Conservation (phyloP, 1,140 invertebrate genomes). For the Brachionus koreanus region DNA sequence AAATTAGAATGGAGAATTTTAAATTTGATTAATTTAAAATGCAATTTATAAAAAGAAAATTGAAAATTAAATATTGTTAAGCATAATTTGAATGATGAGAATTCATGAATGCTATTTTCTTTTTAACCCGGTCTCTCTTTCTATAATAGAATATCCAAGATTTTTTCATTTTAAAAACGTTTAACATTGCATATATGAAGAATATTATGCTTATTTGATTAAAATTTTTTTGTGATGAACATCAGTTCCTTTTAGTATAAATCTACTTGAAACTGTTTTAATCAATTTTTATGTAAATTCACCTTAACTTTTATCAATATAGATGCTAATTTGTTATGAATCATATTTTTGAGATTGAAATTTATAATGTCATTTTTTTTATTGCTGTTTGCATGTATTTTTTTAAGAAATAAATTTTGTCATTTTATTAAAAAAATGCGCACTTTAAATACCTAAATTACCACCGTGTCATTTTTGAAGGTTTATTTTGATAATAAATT, state of each 20-base stretch:
- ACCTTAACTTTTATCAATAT: background rate
- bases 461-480: no score
- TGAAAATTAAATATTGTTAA: background rate
- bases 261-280: background rate
- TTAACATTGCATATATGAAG: background rate
- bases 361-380: background rate
- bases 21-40: background rate
- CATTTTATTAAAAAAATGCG: background rate
- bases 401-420: background rate
- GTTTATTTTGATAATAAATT: no score
- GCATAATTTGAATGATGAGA: slow-evolving; percentile 41
- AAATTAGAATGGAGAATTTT: background rate
- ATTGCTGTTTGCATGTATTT: background rate
- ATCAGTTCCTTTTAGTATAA: background rate
- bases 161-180: background rate
- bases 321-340: background rate
- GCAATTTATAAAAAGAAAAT: slow-evolving; percentile 7
- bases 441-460: background rate
- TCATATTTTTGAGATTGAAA: background rate
- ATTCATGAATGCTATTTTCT: slow-evolving; percentile 14
- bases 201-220: background rate
- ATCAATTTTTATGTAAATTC: background rate
- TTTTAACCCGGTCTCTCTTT: background rate
- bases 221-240: background rate
- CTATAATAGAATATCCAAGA: background rate